Evolutionary conservation across 2,113 vertebrate species (phyloP).

Genomic region (Anser cygnoides): DNA sequence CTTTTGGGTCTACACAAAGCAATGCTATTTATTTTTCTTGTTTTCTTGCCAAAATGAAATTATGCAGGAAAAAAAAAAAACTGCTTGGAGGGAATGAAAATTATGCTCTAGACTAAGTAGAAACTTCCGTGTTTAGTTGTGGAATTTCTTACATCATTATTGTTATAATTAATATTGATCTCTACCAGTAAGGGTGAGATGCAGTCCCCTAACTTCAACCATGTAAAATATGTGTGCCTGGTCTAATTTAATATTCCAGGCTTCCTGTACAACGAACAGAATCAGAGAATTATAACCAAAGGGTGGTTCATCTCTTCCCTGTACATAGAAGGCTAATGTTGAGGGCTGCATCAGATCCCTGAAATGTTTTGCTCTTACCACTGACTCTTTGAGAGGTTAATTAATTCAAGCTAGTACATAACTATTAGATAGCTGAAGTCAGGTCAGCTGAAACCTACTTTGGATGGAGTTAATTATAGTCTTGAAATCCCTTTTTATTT

Average conservation of each 20-base stretch:
- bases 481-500: conserved; percentile 37
- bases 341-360: not conserved
- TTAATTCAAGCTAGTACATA: not conserved
- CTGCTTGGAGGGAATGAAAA: not conserved
- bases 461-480: conserved; percentile 11
- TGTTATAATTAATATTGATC: not conserved
- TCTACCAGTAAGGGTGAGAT: not conserved
- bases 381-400: not conserved
- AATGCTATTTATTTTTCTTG: not conserved
- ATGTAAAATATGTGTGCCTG: not conserved
- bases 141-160: not conserved
- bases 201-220: not conserved
- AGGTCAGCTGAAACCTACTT: not conserved
- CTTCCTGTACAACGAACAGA: not conserved
- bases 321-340: not conserved
- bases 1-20: not conserved
- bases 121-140: not conserved
- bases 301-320: not conserved
- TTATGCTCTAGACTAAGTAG: not conserved
- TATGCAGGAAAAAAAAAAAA: not conserved
- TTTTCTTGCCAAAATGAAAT: not conserved
- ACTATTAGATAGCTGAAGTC: not conserved
- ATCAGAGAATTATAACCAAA: not conserved
- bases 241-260: not conserved
- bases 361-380: not conserved